Evolutionary conservation across 1,140 invertebrate species (phyloP).

Genomic region (Drosophila repleta): DNA sequence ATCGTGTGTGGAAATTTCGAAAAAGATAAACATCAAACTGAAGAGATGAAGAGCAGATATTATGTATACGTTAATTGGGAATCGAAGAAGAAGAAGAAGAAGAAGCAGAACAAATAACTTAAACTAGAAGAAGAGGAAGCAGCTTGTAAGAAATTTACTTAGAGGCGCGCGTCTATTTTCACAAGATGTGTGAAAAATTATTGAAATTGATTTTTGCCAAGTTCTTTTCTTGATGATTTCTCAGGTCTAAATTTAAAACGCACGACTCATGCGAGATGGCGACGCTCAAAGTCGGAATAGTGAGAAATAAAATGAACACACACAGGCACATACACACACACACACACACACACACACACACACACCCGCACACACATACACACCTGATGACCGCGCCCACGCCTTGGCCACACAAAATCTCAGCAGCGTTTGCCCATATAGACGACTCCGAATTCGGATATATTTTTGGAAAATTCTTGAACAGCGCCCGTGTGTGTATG

Average conservation of each 20-base stretch:
- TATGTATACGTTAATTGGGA: constrained; percentile 22
- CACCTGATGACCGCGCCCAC: constrained; percentile 42
- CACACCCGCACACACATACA: not conserved
- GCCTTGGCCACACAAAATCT: constrained; percentile 37
- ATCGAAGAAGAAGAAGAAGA: not conserved
- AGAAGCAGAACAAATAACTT: not conserved
- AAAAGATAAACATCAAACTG: constrained; percentile 21
- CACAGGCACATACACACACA: constrained; percentile 7
- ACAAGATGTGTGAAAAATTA: constrained; percentile 68
- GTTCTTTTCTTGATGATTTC: constrained; percentile 39
- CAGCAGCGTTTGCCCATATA: constrained; percentile 22
- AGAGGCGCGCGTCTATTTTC: constrained; percentile 43
- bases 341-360: constrained; percentile 1
- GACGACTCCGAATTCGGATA: constrained; percentile 80
- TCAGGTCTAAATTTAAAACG: constrained; percentile 71
- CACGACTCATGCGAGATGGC: constrained; percentile 67
- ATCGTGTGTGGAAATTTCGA: constrained; percentile 25
- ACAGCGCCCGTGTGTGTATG: constrained; percentile 24
- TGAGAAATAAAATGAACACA: constrained; percentile 38
- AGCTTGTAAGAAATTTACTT: constrained; percentile 59
- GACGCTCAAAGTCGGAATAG: constrained; percentile 49
- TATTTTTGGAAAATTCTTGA: constrained; percentile 83
- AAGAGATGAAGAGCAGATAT: constrained; percentile 1
- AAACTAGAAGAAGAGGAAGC: constrained; percentile 3
- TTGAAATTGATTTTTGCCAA: constrained; percentile 56